These are phyloP conservation scores for Rhagonycha fulva DNA, from an alignment of 2,888 invertebrate genomes.

Conservation along the genomic window DNA sequence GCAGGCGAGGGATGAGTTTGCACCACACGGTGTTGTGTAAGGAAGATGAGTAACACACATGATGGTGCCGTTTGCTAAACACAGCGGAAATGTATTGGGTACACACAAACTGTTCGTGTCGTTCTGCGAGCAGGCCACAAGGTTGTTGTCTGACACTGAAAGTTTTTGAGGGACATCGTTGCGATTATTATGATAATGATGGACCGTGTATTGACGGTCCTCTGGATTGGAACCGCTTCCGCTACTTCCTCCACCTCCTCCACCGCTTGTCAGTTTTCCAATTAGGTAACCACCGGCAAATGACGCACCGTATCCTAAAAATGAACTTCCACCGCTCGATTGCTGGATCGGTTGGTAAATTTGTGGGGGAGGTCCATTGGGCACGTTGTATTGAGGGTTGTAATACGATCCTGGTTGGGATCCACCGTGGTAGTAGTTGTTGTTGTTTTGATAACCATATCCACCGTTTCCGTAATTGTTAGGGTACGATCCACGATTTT, in stretches of 20 bases:
- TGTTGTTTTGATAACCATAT: background rate
- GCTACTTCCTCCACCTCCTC: conserved; percentile 4
- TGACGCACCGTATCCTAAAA: conserved; percentile 18
- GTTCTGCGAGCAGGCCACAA: conserved; percentile 48
- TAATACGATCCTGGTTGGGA: conserved; percentile 11
- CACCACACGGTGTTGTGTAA: conserved; percentile 46
- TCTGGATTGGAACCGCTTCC: conserved; percentile 9
- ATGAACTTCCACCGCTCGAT: conserved; percentile 11
- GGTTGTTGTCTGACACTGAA: conserved; percentile 46
- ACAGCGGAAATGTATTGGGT: conserved; percentile 48
- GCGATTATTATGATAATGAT: conserved; percentile 51
- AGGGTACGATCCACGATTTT: background rate
- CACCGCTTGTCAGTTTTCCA: conserved; percentile 12
- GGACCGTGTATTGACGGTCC: conserved; percentile 46
- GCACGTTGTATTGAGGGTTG: conserved; percentile 2
- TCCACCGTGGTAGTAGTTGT: background rate
- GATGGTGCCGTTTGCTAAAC: conserved; percentile 51
- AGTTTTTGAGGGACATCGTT: conserved; percentile 42
- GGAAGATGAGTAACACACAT: conserved; percentile 50
- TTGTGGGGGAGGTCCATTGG: conserved; percentile 12
- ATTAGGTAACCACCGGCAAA: conserved; percentile 22
- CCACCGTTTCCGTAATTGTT: background rate
- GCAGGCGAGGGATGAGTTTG: conserved; percentile 41
- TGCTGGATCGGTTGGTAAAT: conserved; percentile 22
- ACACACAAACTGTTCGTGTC: conserved; percentile 47